Evolutionary conservation across 2,113 vertebrate species (phyloP).

Genomic region (Seriola aureovittata): DNA sequence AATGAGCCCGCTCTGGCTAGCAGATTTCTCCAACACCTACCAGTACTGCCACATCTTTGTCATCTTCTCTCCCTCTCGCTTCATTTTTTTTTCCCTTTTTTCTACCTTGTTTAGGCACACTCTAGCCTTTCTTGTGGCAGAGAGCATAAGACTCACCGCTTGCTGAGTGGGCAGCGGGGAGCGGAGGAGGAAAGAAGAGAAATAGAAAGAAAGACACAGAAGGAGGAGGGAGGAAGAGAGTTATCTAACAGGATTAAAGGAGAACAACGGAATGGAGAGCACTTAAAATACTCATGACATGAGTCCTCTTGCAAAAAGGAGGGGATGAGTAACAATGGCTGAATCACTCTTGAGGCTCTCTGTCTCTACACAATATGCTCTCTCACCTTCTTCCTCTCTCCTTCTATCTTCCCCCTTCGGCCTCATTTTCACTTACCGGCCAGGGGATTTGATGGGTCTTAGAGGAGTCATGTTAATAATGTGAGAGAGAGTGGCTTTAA

Average conservation of each 20-base stretch:
- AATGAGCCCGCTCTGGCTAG: conserved; percentile 56
- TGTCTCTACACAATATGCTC: conserved; percentile 51
- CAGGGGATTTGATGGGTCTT: conserved; percentile 52
- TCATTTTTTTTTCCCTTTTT: neutral
- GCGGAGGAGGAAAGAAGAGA: conserved; percentile 69
- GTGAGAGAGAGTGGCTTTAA: conserved; percentile 57
- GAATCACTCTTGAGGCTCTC: conserved; percentile 70
- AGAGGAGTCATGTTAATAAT: conserved; percentile 61
- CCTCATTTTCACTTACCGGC: conserved; percentile 54
- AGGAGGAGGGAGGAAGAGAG: conserved; percentile 68
- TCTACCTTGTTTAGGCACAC: conserved; percentile 65
- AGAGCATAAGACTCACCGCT: conserved; percentile 67
- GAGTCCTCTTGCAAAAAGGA: conserved; percentile 72
- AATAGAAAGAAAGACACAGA: conserved; percentile 56
- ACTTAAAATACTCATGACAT: conserved; percentile 82
- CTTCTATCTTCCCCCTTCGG: conserved; percentile 21
- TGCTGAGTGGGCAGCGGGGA: conserved; percentile 80
- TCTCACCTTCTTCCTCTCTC: conserved; percentile 19
- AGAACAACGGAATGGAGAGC: conserved; percentile 80
- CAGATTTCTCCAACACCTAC: conserved; percentile 66
- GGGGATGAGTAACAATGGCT: conserved; percentile 75
- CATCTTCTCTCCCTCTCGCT: conserved; percentile 35
- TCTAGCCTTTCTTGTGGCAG: conserved; percentile 63
- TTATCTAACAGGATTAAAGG: conserved; percentile 84
- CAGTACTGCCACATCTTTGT: conserved; percentile 60